Evolutionary conservation across 2,113 vertebrate genomes (phyloP).

Genomic region (Hemichromis elongatus): DNA sequence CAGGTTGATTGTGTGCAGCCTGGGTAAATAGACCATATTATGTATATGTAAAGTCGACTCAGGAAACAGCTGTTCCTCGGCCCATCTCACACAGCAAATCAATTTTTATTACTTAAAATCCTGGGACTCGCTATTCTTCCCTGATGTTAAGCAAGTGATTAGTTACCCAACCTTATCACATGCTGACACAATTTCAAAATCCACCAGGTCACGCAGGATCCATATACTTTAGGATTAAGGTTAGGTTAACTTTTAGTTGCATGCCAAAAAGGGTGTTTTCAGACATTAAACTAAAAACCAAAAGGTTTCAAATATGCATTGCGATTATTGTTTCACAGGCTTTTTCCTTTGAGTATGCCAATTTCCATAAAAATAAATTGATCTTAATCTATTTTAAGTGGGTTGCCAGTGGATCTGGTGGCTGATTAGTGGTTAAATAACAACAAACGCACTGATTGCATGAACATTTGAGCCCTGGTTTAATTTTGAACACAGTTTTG

Average conservation of each 20-base stretch:
- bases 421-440: not conserved
- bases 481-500: not conserved
- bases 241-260: not conserved
- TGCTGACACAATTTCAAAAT: not conserved
- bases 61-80: not conserved
- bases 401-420: not conserved
- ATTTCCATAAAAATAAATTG: not conserved
- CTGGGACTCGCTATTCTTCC: accelerated
- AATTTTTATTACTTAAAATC: not conserved
- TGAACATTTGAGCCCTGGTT: not conserved
- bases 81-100: not conserved
- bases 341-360: not conserved
- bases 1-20: not conserved
- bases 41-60: not conserved
- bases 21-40: not conserved
- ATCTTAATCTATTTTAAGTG: not conserved
- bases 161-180: not conserved
- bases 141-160: not conserved
- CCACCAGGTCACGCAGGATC: not conserved
- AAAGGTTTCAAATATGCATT: not conserved
- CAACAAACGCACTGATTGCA: not conserved
- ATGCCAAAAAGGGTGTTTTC: accelerated
- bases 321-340: not conserved
- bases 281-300: not conserved
- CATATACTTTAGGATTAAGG: not conserved